Evolutionary conservation across 2,113 vertebrate species (phyloP).

Genomic region (Trachemys scripta): DNA sequence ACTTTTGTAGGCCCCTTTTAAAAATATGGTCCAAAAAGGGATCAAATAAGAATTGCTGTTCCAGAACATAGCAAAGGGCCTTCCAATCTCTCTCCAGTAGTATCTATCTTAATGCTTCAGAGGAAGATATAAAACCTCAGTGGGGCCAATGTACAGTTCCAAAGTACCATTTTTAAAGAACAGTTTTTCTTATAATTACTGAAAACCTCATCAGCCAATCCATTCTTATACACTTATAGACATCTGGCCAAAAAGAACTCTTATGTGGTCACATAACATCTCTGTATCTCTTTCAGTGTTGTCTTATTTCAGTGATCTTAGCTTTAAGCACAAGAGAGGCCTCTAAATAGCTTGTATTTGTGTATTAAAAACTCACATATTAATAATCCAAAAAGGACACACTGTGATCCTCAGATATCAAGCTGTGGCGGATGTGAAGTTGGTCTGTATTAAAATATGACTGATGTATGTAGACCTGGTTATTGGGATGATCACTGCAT

Average conservation of each 20-base stretch:
- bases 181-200: neutral
- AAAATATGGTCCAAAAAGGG: neutral
- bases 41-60: neutral
- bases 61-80: neutral
- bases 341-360: slow-evolving; percentile 85
- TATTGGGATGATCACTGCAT: neutral
- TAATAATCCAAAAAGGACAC: neutral
- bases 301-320: slow-evolving; percentile 88
- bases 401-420: neutral
- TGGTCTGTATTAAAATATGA: neutral
- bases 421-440: neutral
- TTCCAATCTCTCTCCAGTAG: neutral
- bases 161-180: neutral
- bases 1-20: neutral
- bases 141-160: neutral
- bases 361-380: slow-evolving; percentile 70
- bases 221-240: slow-evolving; percentile 90
- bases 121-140: neutral
- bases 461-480: neutral
- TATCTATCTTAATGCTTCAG: neutral
- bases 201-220: slow-evolving; percentile 87
- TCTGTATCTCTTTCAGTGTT: slow-evolving; percentile 90
- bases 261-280: slow-evolving; percentile 78
- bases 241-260: slow-evolving; percentile 77
- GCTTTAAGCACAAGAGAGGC: slow-evolving; percentile 87